Percentiles rank a stretch among this genome's conserved stretches.
Evolutionary conservation across 2,113 vertebrate genomes (phyloP).

Genomic region (Neogobius melanostomus): DNA sequence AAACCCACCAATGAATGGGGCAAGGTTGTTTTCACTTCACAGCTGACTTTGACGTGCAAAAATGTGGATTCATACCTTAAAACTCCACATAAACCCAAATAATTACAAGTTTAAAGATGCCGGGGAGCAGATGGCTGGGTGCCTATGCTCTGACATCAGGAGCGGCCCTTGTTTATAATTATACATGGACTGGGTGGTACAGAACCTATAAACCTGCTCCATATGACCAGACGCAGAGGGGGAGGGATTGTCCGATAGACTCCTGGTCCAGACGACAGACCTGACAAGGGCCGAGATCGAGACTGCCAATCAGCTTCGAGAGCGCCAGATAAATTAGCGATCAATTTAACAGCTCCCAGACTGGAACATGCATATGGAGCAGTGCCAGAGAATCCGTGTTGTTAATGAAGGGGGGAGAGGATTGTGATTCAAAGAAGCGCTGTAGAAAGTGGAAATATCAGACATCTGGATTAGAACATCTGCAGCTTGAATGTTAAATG

Average conservation of each 20-base stretch:
- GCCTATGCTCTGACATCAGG: constrained; percentile 52
- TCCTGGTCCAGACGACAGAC: constrained; percentile 25
- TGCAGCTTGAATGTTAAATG: background rate
- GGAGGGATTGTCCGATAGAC: constrained; percentile 10
- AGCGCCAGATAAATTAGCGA: constrained; percentile 38
- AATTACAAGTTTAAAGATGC: constrained; percentile 14
- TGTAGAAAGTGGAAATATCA: background rate
- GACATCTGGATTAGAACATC: background rate
- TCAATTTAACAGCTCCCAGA: constrained; percentile 24
- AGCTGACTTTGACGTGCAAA: background rate
- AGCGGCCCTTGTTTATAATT: constrained; percentile 55
- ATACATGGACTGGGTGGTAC: constrained; percentile 63
- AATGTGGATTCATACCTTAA: background rate
- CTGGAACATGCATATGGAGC: constrained; percentile 48
- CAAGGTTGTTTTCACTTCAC: background rate
- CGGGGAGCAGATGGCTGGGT: constrained; percentile 45
- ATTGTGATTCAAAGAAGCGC: constrained; percentile 1
- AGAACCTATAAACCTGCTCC: constrained; percentile 49
- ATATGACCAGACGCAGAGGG: constrained; percentile 25
- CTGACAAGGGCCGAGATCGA: constrained; percentile 29
- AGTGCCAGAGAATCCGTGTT: constrained; percentile 19
- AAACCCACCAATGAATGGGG: too few relatives aligned
- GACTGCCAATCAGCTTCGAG: constrained; percentile 34
- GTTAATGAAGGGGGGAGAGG: constrained; percentile 7
- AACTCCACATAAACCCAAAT: background rate